Evolutionary conservation across 1,140 invertebrate species (phyloP).

Genomic region (Diorhabda carinulata): DNA sequence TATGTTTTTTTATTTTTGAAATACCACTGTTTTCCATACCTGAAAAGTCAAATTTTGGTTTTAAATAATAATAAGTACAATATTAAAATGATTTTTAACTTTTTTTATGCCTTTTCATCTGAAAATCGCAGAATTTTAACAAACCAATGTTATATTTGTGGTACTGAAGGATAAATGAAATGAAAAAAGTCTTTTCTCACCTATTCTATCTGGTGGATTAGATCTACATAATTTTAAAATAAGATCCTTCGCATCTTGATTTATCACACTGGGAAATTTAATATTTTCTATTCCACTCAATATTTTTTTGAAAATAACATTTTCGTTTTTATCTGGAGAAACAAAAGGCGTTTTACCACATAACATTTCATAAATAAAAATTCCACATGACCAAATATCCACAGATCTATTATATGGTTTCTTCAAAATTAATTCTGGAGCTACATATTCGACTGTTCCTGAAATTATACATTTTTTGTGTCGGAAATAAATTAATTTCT

Average conservation of each 20-base stretch:
- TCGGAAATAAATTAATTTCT: no score
- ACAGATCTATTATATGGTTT: conserved; percentile 86
- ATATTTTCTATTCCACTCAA: conserved; percentile 84
- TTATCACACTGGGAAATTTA: conserved; percentile 74
- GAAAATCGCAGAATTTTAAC: no score
- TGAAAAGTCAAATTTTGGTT: not conserved
- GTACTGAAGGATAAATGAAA: not conserved
- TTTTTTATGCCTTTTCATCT: no score
- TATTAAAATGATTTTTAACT: no score
- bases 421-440: conserved; percentile 91
- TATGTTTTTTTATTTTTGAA: conserved; percentile 87
- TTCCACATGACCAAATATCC: conserved; percentile 92
- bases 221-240: conserved; percentile 85
- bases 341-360: conserved; percentile 88
- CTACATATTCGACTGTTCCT: conserved; percentile 87
- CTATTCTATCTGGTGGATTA: conserved; percentile 85
- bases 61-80: not conserved
- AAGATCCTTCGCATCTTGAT: conserved; percentile 71
- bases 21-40: conserved; percentile 62
- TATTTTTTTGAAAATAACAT: conserved; percentile 89
- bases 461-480: not conserved
- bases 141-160: no score
- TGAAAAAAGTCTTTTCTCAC: conserved; percentile 68
- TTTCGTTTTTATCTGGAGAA: conserved; percentile 80
- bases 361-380: conserved; percentile 86